These are phyloP conservation scores for Rhopilema esculentum DNA, from an alignment of 30 jellyfish, hydroid and myxozoan genomes.

Conservation along the genomic window DNA sequence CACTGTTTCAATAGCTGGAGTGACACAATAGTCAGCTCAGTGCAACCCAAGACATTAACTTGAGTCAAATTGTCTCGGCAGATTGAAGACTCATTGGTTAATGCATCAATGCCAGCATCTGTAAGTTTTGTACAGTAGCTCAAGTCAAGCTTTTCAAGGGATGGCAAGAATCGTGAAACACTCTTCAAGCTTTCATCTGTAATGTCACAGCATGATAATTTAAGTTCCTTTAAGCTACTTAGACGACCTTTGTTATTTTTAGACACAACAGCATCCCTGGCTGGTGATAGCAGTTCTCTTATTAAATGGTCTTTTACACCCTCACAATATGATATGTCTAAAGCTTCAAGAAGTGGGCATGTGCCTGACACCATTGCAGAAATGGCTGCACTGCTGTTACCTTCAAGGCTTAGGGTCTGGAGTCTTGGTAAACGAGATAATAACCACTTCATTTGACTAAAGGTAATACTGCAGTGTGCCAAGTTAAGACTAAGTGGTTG, in stretches of 20 bases:
- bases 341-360: constrained; percentile 64
- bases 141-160: constrained; percentile 66
- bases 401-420: constrained; percentile 49
- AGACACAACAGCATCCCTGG: constrained; percentile 19
- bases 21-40: constrained; percentile 46
- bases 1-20: constrained; percentile 48
- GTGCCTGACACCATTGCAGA: constrained; percentile 68
- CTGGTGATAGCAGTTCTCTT: constrained; percentile 64
- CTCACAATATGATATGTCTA: constrained; percentile 87
- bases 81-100: constrained; percentile 57
- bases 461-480: constrained; percentile 70
- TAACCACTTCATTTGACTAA: constrained; percentile 81
- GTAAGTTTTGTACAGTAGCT: constrained; percentile 82
- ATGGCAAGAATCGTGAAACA: constrained; percentile 65
- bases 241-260: constrained; percentile 64
- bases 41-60: constrained; percentile 75
- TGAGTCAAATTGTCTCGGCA: constrained; percentile 62
- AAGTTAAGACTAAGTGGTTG: constrained; percentile 76
- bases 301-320: constrained; percentile 76
- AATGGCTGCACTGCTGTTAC: constrained; percentile 78
- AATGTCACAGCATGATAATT: constrained; percentile 83
- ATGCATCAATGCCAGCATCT: constrained; percentile 65
- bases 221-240: constrained; percentile 48
- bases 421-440: constrained; percentile 82
- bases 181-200: constrained; percentile 69